Conservation (phyloP, 2,888 invertebrate genomes). For the Mimachlamys varia region DNA sequence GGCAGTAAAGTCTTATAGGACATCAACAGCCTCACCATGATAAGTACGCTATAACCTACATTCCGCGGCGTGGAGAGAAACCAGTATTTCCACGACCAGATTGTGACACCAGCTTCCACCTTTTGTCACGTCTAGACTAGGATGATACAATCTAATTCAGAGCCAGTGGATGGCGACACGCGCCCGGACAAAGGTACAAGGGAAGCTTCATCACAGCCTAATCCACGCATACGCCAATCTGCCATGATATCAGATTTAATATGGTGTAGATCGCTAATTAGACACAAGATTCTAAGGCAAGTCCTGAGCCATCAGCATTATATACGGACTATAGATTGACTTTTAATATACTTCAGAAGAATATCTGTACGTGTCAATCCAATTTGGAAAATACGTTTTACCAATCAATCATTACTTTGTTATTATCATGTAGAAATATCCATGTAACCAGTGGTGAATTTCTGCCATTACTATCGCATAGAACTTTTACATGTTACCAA, state of each 20-base stretch:
- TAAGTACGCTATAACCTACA: conserved; percentile 4
- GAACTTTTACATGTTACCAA: not conserved
- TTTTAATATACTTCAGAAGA: not conserved
- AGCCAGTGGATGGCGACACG: not conserved
- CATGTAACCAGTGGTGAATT: too few species aligned
- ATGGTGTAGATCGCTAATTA: not conserved
- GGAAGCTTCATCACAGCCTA: not conserved
- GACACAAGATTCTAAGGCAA: not conserved
- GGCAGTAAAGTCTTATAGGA: conserved; percentile 6
- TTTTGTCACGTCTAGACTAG: conserved; percentile 16
- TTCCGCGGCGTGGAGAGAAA: not conserved
- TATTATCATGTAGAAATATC: not conserved
- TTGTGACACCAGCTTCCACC: not conserved
- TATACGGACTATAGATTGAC: not conserved
- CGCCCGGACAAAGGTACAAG: not conserved
- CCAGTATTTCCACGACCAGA: not conserved
- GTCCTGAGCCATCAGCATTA: not conserved
- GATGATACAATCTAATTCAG: not conserved
- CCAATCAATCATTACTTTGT: not conserved
- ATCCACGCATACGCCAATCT: not conserved
- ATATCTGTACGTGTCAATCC: conserved; percentile 1
- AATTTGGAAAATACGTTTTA: not conserved
- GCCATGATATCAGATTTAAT: not conserved
- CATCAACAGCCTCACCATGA: not conserved
- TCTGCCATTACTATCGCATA: not conserved